Evolutionary conservation across 2,113 vertebrate species (phyloP), one percentile per base, ranked within the genome.

Genomic region (Symphodus melops): DNA sequence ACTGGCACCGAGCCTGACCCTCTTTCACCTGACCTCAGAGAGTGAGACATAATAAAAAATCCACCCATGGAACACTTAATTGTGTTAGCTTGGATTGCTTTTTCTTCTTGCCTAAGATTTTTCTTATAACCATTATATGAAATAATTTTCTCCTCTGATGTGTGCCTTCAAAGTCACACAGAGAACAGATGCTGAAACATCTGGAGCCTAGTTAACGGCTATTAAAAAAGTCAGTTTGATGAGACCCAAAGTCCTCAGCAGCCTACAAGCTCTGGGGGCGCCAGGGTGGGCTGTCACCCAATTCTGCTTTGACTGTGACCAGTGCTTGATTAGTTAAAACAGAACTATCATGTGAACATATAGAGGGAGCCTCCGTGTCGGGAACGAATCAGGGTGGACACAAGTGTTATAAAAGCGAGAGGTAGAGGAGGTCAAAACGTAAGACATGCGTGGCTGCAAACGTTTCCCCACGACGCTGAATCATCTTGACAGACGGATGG

Each of bases 151-250:
- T 79, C 83, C 86, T 93, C 90, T 91, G 90, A 93, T 85, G 87
- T 93, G 41, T 74, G 88, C 88, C 90, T 92, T 93, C 87, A 91
- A 93, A 93, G 92, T 90, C 85, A 73, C 85, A 59, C 79, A 86
- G 81, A 86, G 85, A 92, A 86, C 92, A 93, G 88, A 92, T 92
- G 92, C 87, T 86, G 72, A 84, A 91, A 93, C 92, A 92, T 93
- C 92, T 92, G 92, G 92, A 91, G 86, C 80, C 79, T 89, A 87
- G 84, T 93, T 89, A 92, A 81, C 82, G 66, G 88, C 90, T 89
- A 93, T 93, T 91, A 83, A 90, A 90, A 90, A 85, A 91, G 75
- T 87, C 77, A 86, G 88, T 86, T 87, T 91, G 92, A 91, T 90
- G 87, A 90, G 86, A 92, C 78, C 76, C 78, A 86, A 89, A 88